phyloP scores from a whole-genome alignment of 2,888 invertebrate genomes.

The Conus canariensis region DNA sequence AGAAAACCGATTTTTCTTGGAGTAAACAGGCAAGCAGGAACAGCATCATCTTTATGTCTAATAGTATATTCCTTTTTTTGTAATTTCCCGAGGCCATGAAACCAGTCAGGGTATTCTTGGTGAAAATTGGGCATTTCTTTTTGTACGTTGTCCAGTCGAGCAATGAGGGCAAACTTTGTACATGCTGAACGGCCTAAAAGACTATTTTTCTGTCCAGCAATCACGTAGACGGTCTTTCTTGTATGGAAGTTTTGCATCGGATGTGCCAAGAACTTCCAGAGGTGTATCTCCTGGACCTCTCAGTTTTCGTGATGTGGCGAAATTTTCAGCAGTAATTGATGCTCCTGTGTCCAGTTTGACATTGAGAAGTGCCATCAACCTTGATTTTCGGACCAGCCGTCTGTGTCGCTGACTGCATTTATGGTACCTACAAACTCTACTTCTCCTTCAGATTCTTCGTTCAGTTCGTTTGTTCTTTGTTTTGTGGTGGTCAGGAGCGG shows the following conservation, averaged over 20 bases:
- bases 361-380: neutral
- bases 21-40: neutral
- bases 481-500: neutral
- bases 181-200: too few relatives aligned
- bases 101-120: conserved; percentile 37
- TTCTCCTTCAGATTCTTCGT: neutral
- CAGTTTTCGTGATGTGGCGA: neutral
- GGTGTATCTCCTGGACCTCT: neutral
- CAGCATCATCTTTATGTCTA: neutral
- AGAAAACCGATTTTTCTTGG: conserved; percentile 18
- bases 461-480: neutral
- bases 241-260: neutral
- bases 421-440: neutral
- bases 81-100: conserved; percentile 40
- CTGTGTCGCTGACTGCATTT: neutral
- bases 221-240: conserved; percentile 21
- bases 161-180: conserved; percentile 1
- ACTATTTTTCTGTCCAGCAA: neutral
- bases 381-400: neutral
- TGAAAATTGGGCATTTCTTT: neutral
- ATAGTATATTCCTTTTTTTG: conserved; percentile 25
- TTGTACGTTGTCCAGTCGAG: too few relatives aligned
- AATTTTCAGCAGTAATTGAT: conserved; percentile 5
- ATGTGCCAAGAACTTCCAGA: conserved; percentile 1
- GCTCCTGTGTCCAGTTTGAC: conserved; percentile 41